Base-by-base conservation (phyloP, 2,113 vertebrate genomes). In the Trogon surrucura region DNA sequence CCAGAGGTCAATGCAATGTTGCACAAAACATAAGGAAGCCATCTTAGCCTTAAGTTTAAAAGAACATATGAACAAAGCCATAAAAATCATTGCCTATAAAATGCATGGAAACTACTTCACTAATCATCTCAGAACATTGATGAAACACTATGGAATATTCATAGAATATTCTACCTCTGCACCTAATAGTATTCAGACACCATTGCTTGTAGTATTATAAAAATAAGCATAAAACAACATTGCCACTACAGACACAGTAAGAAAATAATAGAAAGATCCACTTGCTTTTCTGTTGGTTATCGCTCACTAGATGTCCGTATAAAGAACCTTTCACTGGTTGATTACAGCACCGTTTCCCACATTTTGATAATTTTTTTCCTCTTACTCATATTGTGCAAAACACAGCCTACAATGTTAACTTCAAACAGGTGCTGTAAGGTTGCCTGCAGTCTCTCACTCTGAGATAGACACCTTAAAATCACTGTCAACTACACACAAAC, bases 221-320 rank as follows among this genome's bases (percentile, higher is more conserved):
- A 91, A 93, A 56, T 20, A 57, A 84, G 41, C 4, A 4, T 25
- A 77, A 91, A 80, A 26, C 6, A 13, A 70, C n/a, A 27, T 36
- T 88, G 41, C 47, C 53, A 23, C 19, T 67, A 48, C 18, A 60
- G 30, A 69, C 41, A 23, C 3, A 18, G 23, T 38, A 61, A 64
- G 18, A 61, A 61, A 69, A 77, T 3, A 85, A 53, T 16, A 21
- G 27, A 89, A 91, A 30, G 14, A 21, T 22, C 25, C 3, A 0
- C 73, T 82, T 1, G 0, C 47, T 21, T 69, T 92, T 71, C n/a
- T 74, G 58, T 0, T 3, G 50, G n/a, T 41, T 41, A 15, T 80
- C 0, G 0, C 22, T 82, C 48, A 17, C 12, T 29, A 50, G 26
- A 19, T 54, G 15, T 21, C 41, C 44, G 4, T 30, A 51, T 22